phyloP scores from a whole-genome alignment of 1,140 invertebrate species.

The Drosophila varians region DNA sequence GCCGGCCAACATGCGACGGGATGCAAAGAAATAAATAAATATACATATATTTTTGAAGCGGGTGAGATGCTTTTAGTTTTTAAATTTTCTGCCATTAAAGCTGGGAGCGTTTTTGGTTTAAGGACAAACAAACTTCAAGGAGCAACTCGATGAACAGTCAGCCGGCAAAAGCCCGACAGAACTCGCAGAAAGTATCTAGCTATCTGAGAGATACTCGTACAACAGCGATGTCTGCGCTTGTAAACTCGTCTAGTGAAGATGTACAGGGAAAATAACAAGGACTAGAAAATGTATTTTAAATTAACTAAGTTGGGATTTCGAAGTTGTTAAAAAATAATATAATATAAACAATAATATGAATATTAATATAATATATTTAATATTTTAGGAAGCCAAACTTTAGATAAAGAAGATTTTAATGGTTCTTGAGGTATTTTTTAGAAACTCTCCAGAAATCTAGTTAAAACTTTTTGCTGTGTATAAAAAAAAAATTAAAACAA shows the following conservation, averaged over 20 bases:
- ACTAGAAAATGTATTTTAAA: no score
- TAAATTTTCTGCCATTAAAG: conserved; percentile 34
- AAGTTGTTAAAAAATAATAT: conserved; percentile 17
- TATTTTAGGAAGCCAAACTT: no score
- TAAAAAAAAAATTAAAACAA: conserved; percentile 18
- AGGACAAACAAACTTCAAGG: conserved; percentile 1
- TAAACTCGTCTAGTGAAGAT: conserved; percentile 60
- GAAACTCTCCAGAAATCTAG: no score
- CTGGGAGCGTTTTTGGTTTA: neutral
- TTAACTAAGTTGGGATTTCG: no score
- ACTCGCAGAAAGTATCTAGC: conserved; percentile 29
- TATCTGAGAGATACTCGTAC: conserved; percentile 26
- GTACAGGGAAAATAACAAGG: conserved; percentile 25
- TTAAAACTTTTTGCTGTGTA: neutral
- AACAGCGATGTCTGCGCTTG: conserved; percentile 40
- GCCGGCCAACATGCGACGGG: conserved; percentile 46
- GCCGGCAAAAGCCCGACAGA: conserved; percentile 6
- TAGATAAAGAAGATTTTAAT: no score
- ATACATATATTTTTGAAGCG: conserved; percentile 12
- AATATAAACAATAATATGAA: no score
- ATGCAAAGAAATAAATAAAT: conserved; percentile 32
- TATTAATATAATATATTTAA: no score
- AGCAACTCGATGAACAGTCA: conserved; percentile 15
- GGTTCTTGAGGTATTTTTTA: no score
- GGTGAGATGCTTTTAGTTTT: conserved; percentile 26